Conservation (phyloP, 2,113 vertebrate species). For the Mormoops blainvillei region DNA sequence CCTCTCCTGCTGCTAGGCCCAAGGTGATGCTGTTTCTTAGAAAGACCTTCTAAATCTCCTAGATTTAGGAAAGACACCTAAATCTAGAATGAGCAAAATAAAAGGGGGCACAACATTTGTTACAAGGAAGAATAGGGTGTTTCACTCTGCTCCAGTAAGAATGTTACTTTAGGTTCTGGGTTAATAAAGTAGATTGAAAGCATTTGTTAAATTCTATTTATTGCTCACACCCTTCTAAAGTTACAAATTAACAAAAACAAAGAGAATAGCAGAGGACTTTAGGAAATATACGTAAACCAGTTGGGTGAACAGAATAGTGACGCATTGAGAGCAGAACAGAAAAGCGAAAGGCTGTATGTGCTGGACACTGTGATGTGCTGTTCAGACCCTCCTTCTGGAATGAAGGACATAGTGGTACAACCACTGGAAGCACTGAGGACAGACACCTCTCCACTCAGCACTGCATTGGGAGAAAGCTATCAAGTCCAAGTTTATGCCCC, state of each 20-base stretch:
- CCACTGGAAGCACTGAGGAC: not conserved
- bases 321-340: not conserved
- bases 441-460: not conserved
- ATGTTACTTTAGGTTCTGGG: not conserved
- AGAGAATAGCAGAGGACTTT: not conserved
- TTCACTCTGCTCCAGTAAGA: not conserved
- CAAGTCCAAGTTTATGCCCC: not conserved
- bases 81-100: not conserved
- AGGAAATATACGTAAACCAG: not conserved
- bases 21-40: not conserved
- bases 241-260: no score
- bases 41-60: not conserved
- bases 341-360: not conserved
- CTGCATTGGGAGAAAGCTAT: not conserved
- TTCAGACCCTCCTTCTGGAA: not conserved
- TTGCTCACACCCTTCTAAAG: fast-evolving
- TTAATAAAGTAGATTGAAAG: not conserved
- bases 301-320: not conserved
- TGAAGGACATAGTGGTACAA: not conserved
- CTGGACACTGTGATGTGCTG: not conserved
- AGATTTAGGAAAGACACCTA: not conserved
- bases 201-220: not conserved
- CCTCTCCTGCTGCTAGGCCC: not conserved
- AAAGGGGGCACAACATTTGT: not conserved
- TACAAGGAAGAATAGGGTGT: not conserved